phyloP scores from a whole-genome alignment of 2,113 vertebrate species.

The Chionodraco myersi region DNA sequence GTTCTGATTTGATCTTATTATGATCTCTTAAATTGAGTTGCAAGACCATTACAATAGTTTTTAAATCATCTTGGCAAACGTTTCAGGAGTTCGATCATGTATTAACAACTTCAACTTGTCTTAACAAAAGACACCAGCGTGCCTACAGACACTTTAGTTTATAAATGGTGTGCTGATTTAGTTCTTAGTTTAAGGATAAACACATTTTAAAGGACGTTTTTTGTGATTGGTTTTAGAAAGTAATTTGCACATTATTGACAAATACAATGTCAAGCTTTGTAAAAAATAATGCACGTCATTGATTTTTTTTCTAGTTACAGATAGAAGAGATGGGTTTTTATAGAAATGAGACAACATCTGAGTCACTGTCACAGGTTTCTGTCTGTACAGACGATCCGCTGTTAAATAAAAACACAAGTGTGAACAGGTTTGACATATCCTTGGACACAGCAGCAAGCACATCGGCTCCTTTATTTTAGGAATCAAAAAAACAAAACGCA shows the following conservation, averaged over 20 bases:
- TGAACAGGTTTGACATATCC: slow-evolving; percentile 66
- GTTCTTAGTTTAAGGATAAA: not conserved
- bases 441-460: slow-evolving; percentile 44
- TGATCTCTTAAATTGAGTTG: slow-evolving; percentile 37
- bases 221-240: not conserved
- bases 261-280: not conserved
- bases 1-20: slow-evolving; percentile 46
- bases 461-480: slow-evolving; percentile 28
- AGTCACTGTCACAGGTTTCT: slow-evolving; percentile 54
- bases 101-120: not conserved
- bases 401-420: slow-evolving; percentile 63
- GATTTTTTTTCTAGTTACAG: slow-evolving; percentile 12
- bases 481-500: not conserved
- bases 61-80: not conserved
- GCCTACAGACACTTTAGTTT: not conserved
- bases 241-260: not conserved
- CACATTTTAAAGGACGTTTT: not conserved
- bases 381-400: slow-evolving; percentile 40
- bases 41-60: not conserved
- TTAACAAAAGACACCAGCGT: not conserved
- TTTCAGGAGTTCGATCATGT: not conserved
- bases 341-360: slow-evolving; percentile 40
- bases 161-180: not conserved
- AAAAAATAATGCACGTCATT: not conserved
- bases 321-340: slow-evolving; percentile 36